These are phyloP conservation scores for Lepidurus packardi DNA, from an alignment of 1,140 invertebrate genomes.

Conservation along the genomic window DNA sequence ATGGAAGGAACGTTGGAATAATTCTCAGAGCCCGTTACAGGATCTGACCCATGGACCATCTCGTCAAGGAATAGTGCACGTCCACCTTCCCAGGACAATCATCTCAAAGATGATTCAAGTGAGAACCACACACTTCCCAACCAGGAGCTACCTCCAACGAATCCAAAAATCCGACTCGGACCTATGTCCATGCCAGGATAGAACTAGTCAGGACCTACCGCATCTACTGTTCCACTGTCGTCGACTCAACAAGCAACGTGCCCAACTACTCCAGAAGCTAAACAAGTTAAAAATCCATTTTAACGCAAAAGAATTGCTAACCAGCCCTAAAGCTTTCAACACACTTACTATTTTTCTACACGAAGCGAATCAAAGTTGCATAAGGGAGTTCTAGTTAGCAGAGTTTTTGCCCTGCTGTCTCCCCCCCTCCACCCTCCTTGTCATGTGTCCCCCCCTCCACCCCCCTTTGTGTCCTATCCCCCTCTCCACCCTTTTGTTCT, in stretches of 20 bases:
- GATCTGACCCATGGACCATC: not conserved
- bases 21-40: not conserved
- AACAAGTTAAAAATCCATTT: not conserved
- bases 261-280: not conserved
- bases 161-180: not conserved
- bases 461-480: too few species aligned
- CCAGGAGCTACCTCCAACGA: not conserved
- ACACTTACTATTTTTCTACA: not conserved
- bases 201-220: not conserved
- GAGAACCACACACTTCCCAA: not conserved
- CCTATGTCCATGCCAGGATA: not conserved
- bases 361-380: not conserved
- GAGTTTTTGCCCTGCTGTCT: too few species aligned
- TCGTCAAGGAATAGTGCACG: not conserved
- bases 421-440: too few species aligned
- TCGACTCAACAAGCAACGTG: not conserved
- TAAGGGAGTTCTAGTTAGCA: too few species aligned
- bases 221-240: not conserved
- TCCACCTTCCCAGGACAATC: not conserved
- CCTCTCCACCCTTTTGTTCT: too few species aligned
- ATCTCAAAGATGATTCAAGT: not conserved
- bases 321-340: not conserved
- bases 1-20: not conserved
- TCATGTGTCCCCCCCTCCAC: too few species aligned
- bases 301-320: not conserved